Base-by-base conservation (phyloP, 2,888 invertebrate species). In the Pristionchus japonicus region DNA sequence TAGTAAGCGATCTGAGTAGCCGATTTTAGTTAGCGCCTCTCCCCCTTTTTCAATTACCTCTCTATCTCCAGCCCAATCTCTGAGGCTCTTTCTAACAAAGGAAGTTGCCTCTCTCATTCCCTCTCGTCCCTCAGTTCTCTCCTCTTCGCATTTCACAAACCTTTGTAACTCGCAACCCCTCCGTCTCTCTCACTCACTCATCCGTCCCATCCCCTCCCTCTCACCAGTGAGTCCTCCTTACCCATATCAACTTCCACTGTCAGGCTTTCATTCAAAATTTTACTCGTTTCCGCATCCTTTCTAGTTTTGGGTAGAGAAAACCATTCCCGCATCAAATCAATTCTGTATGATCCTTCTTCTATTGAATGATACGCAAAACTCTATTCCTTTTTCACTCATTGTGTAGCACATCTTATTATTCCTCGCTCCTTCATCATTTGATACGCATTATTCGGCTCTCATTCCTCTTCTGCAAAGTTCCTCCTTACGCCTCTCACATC, bases 91-190 rank as follows among this genome's bases (percentile, higher is more conserved):
- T 37, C 70, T 70, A 70, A 70, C 70, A 70, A 70, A 70, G 70
- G 70, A 70, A 70, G 70, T 70, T 34, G 70, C 52, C 82, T 52
- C 85, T 83, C 57, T 49, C 40, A 61, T n/a, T 31, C 64, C 82
- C 40, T 31, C 61, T n/a, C 57, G 2, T 37, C 27, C 64, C 31
- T 52, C 40, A 17, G 27, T 34, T 37, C n/a, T 77, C 11, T 4
- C 70, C n/a, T 77, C 11, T 4, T 31, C 23, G 27, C 34, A 9
- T 77, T n/a, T 70, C 31, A 70, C 37, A 31, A 70, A 15, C 70
- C 37, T 37, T 27, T 13, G 34, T 37, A 37, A 34, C 37, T 34
- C 43, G 7, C 43, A 17, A 23, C 47, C 52, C 43, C 49, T 82
- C 23, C 31, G 31, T 43, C 47, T n/a, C n/a, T 31, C 40, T 23